Evolutionary conservation across 1,140 invertebrate species (phyloP).

Genomic region (Drosophila aff.): DNA sequence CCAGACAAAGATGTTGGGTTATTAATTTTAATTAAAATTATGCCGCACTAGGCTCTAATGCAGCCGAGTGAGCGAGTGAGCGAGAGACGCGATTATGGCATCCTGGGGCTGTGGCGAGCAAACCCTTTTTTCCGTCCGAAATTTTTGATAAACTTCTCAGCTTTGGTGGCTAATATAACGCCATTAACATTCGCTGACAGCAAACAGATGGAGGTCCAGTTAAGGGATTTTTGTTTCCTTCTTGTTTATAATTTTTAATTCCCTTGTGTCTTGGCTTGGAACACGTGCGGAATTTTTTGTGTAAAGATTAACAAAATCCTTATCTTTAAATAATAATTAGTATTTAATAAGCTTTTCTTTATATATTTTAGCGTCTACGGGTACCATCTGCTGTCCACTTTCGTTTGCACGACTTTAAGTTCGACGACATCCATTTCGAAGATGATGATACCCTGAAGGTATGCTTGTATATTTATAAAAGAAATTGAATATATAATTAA

Average conservation of each 20-base stretch:
- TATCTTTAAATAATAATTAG: not conserved
- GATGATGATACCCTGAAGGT: conserved; percentile 94
- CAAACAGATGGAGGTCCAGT: conserved; percentile 43
- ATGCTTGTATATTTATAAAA: conserved; percentile 36
- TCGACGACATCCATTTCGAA: conserved; percentile 93
- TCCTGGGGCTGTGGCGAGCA: conserved; percentile 6
- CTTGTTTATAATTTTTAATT: conserved; percentile 3
- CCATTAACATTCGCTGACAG: conserved; percentile 67
- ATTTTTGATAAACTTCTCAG: conserved; percentile 50
- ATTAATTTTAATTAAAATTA: conserved; percentile 84
- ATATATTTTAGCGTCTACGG: conserved; percentile 61
- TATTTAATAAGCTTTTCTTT: not conserved
- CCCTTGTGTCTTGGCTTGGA: conserved; percentile 6
- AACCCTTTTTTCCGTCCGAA: conserved; percentile 39
- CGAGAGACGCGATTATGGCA: conserved; percentile 48
- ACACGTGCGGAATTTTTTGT: conserved; percentile 9
- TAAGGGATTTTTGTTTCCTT: conserved; percentile 1
- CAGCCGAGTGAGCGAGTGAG: not conserved
- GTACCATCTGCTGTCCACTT: conserved; percentile 94
- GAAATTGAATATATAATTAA: not conserved
- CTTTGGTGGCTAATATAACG: conserved; percentile 56
- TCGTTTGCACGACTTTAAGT: conserved; percentile 93
- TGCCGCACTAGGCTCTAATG: conserved; percentile 64
- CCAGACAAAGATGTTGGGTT: conserved; percentile 61
- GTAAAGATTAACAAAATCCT: not conserved